phyloP scores from a whole-genome alignment of 2,113 vertebrate species.

The Rallus limicola region DNA sequence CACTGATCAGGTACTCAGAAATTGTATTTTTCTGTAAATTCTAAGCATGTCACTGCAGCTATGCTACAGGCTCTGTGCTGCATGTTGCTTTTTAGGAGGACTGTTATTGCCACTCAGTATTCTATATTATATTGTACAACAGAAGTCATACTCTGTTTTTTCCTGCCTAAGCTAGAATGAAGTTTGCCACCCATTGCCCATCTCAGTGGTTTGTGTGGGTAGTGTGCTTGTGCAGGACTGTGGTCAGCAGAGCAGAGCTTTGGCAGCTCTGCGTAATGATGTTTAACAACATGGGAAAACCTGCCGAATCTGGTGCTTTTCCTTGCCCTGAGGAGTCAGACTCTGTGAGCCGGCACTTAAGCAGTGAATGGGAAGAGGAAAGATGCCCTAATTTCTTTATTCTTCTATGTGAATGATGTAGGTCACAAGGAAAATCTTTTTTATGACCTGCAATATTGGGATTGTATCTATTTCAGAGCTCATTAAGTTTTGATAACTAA shows the following conservation, averaged over 20 bases:
- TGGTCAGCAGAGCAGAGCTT: not conserved
- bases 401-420: conserved; percentile 62
- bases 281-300: not conserved
- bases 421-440: conserved; percentile 71
- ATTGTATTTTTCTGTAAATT: not conserved
- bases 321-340: not conserved
- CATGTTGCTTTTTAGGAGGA: rapidly evolving
- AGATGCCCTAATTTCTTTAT: conserved; percentile 57
- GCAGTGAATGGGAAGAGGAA: not conserved
- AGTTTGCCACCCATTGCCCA: not conserved
- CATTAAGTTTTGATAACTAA: conserved; percentile 76
- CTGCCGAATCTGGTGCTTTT: not conserved
- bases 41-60: not conserved
- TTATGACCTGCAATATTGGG: conserved; percentile 68
- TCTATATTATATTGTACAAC: not conserved
- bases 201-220: not conserved
- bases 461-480: conserved; percentile 76
- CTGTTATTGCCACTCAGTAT: not conserved
- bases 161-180: not conserved
- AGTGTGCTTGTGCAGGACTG: not conserved
- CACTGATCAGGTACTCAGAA: not conserved
- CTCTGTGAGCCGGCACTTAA: not conserved
- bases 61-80: not conserved
- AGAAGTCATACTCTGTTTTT: not conserved
- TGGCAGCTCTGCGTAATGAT: not conserved